phyloP scores from a whole-genome alignment of 2,888 invertebrate species.

The Hoplodrina ambigua region DNA sequence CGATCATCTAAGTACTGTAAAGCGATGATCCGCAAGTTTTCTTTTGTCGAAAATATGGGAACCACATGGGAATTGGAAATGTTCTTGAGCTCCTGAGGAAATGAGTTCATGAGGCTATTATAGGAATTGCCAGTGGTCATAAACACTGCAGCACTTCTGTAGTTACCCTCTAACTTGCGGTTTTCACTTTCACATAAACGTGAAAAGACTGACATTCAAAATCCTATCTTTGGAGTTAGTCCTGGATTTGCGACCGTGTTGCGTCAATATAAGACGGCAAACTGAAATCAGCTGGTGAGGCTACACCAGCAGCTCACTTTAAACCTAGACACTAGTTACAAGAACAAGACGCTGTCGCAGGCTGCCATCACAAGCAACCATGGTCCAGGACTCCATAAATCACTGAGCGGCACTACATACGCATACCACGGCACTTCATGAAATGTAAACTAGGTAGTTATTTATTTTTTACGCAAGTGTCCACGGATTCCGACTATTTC shows the following conservation, averaged over 20 bases:
- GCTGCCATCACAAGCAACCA: background rate
- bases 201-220: background rate
- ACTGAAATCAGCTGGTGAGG: background rate
- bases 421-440: slow-evolving; percentile 1
- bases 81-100: background rate
- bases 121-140: background rate
- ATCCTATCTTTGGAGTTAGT: background rate
- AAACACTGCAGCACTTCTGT: no score
- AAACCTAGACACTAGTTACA: background rate
- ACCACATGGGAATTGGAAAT: background rate
- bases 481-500: slow-evolving; percentile 28
- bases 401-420: slow-evolving; percentile 6
- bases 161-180: background rate
- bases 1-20: background rate
- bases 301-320: background rate
- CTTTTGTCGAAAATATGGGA: no score
- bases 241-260: background rate
- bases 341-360: background rate
- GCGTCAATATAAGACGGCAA: background rate
- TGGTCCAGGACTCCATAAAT: background rate
- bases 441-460: background rate
- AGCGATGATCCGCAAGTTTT: background rate
- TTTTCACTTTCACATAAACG: background rate
- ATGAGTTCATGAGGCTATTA: background rate
- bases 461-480: slow-evolving; percentile 18